Conservation (phyloP, 2,797 vertebrate species). For the Anableps anableps region DNA sequence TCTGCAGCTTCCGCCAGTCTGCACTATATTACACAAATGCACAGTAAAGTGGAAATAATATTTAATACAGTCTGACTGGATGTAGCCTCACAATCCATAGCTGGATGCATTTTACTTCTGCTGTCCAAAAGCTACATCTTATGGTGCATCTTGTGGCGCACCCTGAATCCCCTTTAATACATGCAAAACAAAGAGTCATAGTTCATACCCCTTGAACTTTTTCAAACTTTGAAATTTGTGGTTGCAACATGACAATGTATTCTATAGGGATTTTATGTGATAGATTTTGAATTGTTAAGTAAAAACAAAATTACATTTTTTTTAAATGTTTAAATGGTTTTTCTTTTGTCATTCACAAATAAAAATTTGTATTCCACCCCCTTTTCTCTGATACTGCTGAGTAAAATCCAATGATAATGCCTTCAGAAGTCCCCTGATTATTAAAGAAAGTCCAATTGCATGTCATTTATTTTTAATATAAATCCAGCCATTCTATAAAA, state of each 20-base stretch:
- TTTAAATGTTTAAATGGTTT: background rate
- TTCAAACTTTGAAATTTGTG: background rate
- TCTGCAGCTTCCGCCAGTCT: constrained; percentile 35
- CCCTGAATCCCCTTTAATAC: constrained; percentile 10
- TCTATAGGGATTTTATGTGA: background rate
- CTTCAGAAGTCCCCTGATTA: background rate
- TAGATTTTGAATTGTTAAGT: background rate
- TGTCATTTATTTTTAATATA: background rate
- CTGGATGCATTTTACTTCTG: constrained; percentile 38
- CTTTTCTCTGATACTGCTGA: background rate
- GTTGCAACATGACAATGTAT: background rate
- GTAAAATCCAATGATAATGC: background rate
- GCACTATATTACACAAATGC: constrained; percentile 45
- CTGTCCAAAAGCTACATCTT: constrained; percentile 10
- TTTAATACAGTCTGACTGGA: constrained; percentile 38
- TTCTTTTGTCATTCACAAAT: background rate
- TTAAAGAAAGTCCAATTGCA: background rate
- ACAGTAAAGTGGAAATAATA: constrained; percentile 42
- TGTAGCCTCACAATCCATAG: constrained; percentile 31
- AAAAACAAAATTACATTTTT: background rate
- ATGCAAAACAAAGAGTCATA: constrained; percentile 11
- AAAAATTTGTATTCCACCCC: background rate
- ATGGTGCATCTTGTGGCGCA: constrained; percentile 18
- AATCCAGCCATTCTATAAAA: background rate
- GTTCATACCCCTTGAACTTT: background rate